phyloP scores from a whole-genome alignment of 23 tunicate species.

The Phallusia fumigata region DNA sequence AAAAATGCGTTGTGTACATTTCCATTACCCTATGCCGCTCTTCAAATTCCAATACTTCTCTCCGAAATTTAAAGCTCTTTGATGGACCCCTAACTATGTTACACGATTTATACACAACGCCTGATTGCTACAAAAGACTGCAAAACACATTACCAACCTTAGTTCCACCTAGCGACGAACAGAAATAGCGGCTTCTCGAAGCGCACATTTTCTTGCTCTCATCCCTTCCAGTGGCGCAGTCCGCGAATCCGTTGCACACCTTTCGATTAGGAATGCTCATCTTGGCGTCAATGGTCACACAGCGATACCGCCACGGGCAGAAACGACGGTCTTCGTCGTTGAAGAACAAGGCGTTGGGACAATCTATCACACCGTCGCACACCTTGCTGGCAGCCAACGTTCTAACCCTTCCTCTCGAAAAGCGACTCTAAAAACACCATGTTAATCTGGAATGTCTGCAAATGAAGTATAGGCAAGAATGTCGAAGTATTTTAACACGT shows the following conservation, averaged over 20 bases:
- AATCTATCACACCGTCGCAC: conserved; percentile 13
- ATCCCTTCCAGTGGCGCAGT: conserved; percentile 15
- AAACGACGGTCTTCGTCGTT: neutral
- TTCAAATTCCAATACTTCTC: no score
- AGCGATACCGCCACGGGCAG: neutral
- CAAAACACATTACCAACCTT: no score
- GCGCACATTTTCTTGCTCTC: neutral
- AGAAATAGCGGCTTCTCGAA: neutral
- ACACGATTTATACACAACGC: no score
- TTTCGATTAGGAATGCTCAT: neutral
- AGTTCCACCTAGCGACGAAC: neutral
- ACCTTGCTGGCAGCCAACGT: neutral
- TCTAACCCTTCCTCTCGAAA: neutral
- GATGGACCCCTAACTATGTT: no score
- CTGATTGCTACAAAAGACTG: no score
- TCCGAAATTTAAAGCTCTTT: no score
- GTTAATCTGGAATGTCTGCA: no score
- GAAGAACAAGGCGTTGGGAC: neutral
- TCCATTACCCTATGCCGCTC: no score
- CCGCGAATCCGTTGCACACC: conserved; percentile 30
- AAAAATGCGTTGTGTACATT: no score
- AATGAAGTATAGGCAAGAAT: no score
- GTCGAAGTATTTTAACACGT: no score
- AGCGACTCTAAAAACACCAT: no score
- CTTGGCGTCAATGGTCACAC: neutral